These are phyloP conservation scores for Anticlea derivata DNA, from an alignment of 2,888 invertebrate genomes.

Conservation along the genomic window DNA sequence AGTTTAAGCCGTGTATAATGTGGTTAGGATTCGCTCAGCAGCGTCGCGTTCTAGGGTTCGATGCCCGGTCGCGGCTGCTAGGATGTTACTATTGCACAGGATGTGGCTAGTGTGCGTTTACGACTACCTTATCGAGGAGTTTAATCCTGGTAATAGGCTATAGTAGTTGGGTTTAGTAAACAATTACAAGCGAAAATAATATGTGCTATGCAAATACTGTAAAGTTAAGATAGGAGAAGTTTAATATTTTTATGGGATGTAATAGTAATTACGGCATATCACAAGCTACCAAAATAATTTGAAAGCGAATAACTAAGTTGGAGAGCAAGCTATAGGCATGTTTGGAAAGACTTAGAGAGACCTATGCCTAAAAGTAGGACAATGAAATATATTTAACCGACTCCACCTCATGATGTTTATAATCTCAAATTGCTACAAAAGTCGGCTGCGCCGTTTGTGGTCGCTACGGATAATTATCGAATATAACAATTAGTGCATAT, in stretches of 20 bases:
- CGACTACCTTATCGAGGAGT: conserved; percentile 19
- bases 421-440: not conserved
- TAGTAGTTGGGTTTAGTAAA: not conserved
- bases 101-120: conserved; percentile 23
- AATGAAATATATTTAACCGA: no score
- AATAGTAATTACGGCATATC: no score
- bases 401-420: no score
- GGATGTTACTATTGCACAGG: conserved; percentile 57
- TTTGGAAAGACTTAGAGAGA: no score
- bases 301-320: no score
- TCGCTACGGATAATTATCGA: conserved; percentile 38
- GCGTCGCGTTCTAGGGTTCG: conserved; percentile 64
- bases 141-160: conserved; percentile 18
- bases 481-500: conserved; percentile 53
- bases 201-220: no score
- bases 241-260: no score
- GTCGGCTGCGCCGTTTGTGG: conserved; percentile 27
- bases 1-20: conserved; percentile 30
- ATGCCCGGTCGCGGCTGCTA: conserved; percentile 68
- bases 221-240: no score
- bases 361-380: no score
- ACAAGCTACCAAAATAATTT: no score
- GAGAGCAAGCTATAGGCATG: no score
- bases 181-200: not conserved
- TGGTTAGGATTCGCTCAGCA: conserved; percentile 40